phyloP scores from a whole-genome alignment of 2,797 vertebrate species.

The Myiothlypis chrysogaster region DNA sequence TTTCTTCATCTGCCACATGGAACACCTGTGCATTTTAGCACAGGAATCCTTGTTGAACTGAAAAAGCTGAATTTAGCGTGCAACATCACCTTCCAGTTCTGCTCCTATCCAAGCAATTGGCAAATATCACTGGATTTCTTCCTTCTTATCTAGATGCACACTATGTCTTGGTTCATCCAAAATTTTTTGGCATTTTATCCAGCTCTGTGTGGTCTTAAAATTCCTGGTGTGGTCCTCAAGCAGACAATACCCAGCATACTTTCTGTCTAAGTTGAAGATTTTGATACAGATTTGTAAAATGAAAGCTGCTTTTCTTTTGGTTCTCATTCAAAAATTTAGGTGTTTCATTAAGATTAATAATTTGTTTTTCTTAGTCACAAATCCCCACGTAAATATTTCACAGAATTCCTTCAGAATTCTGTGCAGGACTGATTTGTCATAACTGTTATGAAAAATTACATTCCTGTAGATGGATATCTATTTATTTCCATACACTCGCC shows the following conservation, averaged over 20 bases:
- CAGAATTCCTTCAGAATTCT: constrained; percentile 10
- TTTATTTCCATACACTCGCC: neutral
- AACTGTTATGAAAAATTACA: constrained; percentile 23
- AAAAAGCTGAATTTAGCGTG: neutral
- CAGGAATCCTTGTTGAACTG: neutral
- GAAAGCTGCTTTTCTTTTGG: neutral
- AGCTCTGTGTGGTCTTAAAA: neutral
- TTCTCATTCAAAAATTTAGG: neutral
- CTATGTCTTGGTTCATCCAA: neutral
- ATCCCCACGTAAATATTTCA: neutral
- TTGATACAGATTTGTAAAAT: neutral
- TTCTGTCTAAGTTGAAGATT: neutral
- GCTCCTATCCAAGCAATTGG: neutral
- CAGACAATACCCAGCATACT: neutral
- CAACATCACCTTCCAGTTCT: neutral
- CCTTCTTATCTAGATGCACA: neutral
- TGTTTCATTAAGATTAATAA: constrained; percentile 17
- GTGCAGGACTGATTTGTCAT: constrained; percentile 26
- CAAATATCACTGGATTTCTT: neutral
- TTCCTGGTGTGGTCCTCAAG: neutral
- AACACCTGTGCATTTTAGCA: neutral
- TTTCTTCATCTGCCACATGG: neutral
- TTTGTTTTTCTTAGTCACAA: constrained; percentile 14
- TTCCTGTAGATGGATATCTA: neutral
- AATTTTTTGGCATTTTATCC: neutral